Evolutionary conservation across 1,140 invertebrate genomes (phyloP).

Genomic region (Heterodera schachtii): DNA sequence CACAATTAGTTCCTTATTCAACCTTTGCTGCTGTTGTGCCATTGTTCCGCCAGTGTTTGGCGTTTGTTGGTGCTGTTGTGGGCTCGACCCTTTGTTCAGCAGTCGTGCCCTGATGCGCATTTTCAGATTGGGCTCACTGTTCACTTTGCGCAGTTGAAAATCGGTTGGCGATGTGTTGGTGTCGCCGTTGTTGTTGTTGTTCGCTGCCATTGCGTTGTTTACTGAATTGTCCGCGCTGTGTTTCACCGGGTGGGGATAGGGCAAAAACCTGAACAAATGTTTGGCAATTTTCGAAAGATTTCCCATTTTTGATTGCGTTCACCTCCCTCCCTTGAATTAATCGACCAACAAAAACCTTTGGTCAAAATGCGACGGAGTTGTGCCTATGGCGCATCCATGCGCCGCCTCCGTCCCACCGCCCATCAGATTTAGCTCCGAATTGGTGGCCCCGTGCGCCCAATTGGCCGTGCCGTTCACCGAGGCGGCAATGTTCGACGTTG

Average conservation of each 20-base stretch:
- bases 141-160: slow-evolving; percentile 64
- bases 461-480: slow-evolving; percentile 13
- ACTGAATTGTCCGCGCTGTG: slow-evolving; percentile 12
- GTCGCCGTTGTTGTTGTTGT: slow-evolving; percentile 10
- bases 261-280: slow-evolving; percentile 53
- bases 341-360: slow-evolving; percentile 4
- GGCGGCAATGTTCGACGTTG: slow-evolving; percentile 41
- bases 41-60: slow-evolving; percentile 3
- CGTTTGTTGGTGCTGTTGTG: slow-evolving; percentile 21
- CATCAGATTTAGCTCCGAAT: slow-evolving; percentile 39
- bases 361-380: slow-evolving; percentile 29
- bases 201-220: neutral
- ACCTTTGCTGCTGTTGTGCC: slow-evolving; percentile 12
- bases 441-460: slow-evolving; percentile 30
- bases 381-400: neutral
- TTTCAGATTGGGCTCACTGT: slow-evolving; percentile 64
- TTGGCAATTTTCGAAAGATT: too few species aligned
- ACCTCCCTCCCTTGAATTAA: too few species aligned
- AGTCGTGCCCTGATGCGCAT: slow-evolving; percentile 61
- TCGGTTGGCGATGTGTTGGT: slow-evolving; percentile 42
- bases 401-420: slow-evolving; percentile 1
- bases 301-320: too few species aligned
- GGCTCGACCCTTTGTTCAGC: slow-evolving; percentile 57
- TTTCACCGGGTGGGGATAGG: slow-evolving; percentile 53
- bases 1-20: neutral